Evolutionary conservation across 2,113 vertebrate species (phyloP), one percentile per base, ranked within the genome.

Genomic region (Gallinago paraguaiae): DNA sequence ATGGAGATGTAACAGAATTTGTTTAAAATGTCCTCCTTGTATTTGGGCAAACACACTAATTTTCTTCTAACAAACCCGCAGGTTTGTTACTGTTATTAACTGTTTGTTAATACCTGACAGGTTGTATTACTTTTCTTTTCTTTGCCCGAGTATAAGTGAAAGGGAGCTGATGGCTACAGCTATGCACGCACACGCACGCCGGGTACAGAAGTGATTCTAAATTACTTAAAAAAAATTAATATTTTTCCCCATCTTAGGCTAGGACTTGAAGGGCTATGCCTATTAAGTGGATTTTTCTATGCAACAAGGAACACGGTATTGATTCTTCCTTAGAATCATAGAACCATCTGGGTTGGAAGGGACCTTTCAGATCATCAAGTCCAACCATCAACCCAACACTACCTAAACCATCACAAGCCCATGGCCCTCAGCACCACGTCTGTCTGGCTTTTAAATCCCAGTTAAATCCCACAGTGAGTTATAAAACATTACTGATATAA

Each of bases 271-370:
- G 59, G 63, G 28, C 16, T 30, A 57, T 11, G 16, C 10, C 8
- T 10, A 18, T 12, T 9, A 59, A 48, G n/a, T 3, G 11, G 11
- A 59, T 72, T 90, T 79, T 79, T 45, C 43, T 12, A 24, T 56
- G 31, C 31, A 11, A 35, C 5, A 9, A 45, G 64, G 35, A 65
- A 4, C 5, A 4, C 0, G 0, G 23, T 51, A 5, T 15, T 57
- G 18, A 31, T 23, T 25, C 13, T 64, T 39, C 12, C 11, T 48
- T 30, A 54, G 53, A 54, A 17, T 54, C 53, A 16, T 27, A 53
- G 51, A 53, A 53, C 9, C 27, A 14, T 53, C 27, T 27, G 25
- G 51, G 51, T 53, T 53, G 51, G 51, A 53, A 53, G 51, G 51
- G 27, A 9, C 14, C 51, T 27, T 51, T 24, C 23, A 25, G 50